Evolutionary conservation across 2,888 invertebrate genomes (phyloP).

Genomic region (Agrotis puta): DNA sequence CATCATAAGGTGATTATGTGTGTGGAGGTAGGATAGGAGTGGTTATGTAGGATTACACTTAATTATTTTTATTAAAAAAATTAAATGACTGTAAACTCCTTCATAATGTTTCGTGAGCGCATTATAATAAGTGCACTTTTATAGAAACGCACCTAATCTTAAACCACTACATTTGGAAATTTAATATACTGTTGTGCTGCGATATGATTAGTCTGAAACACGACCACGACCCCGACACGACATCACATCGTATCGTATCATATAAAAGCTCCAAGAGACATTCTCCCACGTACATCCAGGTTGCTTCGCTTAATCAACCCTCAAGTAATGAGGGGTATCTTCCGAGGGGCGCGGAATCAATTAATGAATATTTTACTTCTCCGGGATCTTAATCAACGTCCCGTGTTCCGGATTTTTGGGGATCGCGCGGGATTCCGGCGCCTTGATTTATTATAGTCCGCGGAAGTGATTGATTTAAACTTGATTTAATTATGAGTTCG

Average conservation of each 20-base stretch:
- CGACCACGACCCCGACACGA: constrained; percentile 20
- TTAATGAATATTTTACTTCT: constrained; percentile 89
- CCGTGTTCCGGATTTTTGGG: constrained; percentile 87
- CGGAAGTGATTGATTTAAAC: constrained; percentile 81
- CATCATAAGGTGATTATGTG: too few species aligned
- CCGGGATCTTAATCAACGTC: constrained; percentile 88
- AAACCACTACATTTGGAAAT: too few species aligned
- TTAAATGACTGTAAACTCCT: too few species aligned
- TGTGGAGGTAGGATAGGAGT: too few species aligned
- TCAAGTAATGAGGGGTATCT: constrained; percentile 87
- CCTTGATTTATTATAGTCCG: constrained; percentile 80
- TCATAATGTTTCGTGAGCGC: too few species aligned
- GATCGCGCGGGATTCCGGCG: constrained; percentile 76
- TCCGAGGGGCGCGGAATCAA: constrained; percentile 85
- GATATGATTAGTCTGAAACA: too few species aligned
- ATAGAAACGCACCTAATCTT: too few species aligned
- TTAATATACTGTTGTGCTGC: too few species aligned
- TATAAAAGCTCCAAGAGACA: constrained; percentile 67
- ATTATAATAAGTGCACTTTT: too few species aligned
- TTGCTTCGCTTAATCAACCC: constrained; percentile 88
- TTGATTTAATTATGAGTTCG: constrained; percentile 79
- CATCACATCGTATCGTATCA: constrained; percentile 53
- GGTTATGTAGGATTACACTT: too few species aligned
- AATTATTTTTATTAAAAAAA: too few species aligned
- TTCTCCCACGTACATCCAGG: constrained; percentile 84